Evolutionary conservation across 2,797 vertebrate species (phyloP), one percentile per base, ranked within the genome.

Genomic region (Bradypus variegatus): DNA sequence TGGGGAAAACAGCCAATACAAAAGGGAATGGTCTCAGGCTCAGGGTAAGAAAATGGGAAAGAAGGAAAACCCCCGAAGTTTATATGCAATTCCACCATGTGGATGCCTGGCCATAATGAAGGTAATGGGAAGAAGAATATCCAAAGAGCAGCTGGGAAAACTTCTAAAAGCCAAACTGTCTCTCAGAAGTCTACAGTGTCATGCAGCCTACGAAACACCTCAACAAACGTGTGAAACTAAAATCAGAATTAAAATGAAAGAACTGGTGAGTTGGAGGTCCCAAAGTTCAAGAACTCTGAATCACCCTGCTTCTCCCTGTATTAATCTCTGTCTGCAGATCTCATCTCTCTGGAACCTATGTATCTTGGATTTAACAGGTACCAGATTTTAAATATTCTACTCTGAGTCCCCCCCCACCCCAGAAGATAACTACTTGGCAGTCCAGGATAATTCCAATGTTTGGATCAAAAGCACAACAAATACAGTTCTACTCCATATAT

Each of bases 1-100:
- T 31, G 23, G 94, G 55, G 27, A 95, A 95, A 93, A 81, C 67
- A 91, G 90, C 45, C 6, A 6, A 79, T 7, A 36, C 91, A 94
- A 92, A 93, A 91, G 82, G 73, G 89, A 29, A 83, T 75, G 84
- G 1, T 91, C 55, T 69, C 1, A 36, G 83, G 78, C 90, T 65
- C 1, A 31, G 23, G 60, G 41, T 58, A 83, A 93, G 91, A 73
- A 77, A 90, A 12, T 8, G 0, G 53, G 31, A 91, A 83, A 55
- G 45, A 86, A 94, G 70, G 69, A 77, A 62, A 72, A 76, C 2
- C 6, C 27, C 77, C 67, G 31, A 8, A 81, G 90, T 84, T 78
- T 91, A 41, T 0, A 80, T 62, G 55, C 50, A 86, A 73, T 8
- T 16, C 45, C n/a, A 50, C 38, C 25, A 48, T 12, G 38, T 62